phyloP scores from a whole-genome alignment of 2,888 invertebrate genomes.

The Melanophora roralis region DNA sequence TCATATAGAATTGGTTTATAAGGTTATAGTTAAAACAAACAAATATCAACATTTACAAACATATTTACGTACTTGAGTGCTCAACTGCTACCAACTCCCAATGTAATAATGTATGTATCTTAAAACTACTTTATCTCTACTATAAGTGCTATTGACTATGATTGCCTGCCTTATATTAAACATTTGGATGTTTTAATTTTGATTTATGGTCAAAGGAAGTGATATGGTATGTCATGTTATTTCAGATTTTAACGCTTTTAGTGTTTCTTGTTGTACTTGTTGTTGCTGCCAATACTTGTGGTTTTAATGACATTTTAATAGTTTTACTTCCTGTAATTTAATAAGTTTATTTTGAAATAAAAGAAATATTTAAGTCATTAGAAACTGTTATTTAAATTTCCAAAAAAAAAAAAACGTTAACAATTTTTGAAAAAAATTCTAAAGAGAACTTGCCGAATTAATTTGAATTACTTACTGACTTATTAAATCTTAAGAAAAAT shows the following conservation, averaged over 20 bases:
- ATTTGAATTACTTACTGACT: too few species aligned
- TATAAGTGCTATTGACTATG: not conserved
- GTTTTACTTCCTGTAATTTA: slow-evolving; percentile 40
- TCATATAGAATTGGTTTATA: slow-evolving; percentile 43
- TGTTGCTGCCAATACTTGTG: too few species aligned
- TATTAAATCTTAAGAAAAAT: too few species aligned
- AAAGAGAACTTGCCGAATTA: too few species aligned
- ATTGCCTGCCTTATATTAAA: not conserved
- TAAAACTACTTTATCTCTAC: too few species aligned
- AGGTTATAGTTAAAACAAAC: slow-evolving; percentile 1
- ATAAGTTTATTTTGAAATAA: not conserved
- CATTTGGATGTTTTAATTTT: slow-evolving; percentile 5
- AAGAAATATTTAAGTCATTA: not conserved
- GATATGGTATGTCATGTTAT: slow-evolving; percentile 10
- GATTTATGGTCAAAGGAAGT: slow-evolving; percentile 57
- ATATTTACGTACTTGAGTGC: not conserved
- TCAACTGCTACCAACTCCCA: too few species aligned
- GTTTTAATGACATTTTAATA: too few species aligned
- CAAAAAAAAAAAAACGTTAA: too few species aligned
- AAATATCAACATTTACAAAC: not conserved
- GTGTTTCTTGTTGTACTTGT: not conserved
- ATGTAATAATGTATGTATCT: too few species aligned
- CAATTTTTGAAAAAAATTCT: too few species aligned
- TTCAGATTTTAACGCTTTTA: not conserved
- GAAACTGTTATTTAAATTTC: too few species aligned